Evolutionary conservation across 1,140 invertebrate species (phyloP), one percentile per base, ranked within the genome.

Genomic region (Dolichoris vasculosae): DNA sequence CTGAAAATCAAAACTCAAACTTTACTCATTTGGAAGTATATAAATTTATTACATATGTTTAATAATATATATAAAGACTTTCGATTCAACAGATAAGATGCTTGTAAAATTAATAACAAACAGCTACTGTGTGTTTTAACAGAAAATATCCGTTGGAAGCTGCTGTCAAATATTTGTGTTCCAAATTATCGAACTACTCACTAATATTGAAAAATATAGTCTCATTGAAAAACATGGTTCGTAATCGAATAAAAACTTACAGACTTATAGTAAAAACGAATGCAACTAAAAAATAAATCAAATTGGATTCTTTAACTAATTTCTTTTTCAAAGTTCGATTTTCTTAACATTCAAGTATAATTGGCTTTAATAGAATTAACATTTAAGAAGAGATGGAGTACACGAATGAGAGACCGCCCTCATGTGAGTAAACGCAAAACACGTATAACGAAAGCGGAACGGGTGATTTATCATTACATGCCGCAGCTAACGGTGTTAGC

Each of bases 401-500:
- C 3, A 4, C 26, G 55, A 26, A 3, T 26, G 55, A 26, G 55
- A 0, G 23, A 2, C 20, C 48, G 48, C 0, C 6, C 23, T 1
- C 55, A 26, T 59, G 23, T 59, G 55, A 7, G 55, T 4, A 59
- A 3, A 59, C 23, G 23, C 40, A 26, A 8, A 46, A 73, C 17
- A 35, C 23, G 43, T 2, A n/a, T 46, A 75, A 46, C 38, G 15
- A 48, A 6, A 20, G 38, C 8, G 8, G 23, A 79, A 35, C 17
- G n/a, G 80, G 71, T 76, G 84, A 86, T 82, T 86, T 82, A 79
- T 86, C 84, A 82, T 76, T 82, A 82, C 51, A 17, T 15, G 83
- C 32, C 26, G 76, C 55, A 26, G 75, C 67, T 84, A 84, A 84
- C 76, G 83, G 59, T 63, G 76, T 84, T 84, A 64, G 79, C 79